Percentiles rank a stretch among this genome's conserved stretches.
Conservation (phyloP, 2,113 vertebrate genomes). For the Plectropomus leopardus region DNA sequence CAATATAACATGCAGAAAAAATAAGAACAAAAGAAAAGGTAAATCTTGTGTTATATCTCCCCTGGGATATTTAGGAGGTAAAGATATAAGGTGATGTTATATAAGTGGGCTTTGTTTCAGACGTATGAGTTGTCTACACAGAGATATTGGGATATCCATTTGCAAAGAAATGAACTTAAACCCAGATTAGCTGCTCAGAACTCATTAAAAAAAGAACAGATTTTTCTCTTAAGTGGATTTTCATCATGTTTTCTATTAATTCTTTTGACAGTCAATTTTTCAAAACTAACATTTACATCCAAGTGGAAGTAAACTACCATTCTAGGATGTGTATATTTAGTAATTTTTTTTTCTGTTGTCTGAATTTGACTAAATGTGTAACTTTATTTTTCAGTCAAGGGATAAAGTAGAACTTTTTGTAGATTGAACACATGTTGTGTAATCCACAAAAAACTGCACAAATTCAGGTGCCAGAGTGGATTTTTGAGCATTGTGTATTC, state of each 20-base stretch:
- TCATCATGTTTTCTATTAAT: neutral
- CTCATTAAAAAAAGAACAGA: neutral
- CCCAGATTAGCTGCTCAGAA: neutral
- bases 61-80: neutral
- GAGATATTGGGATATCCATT: neutral
- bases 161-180: conserved; percentile 4
- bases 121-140: neutral
- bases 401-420: neutral
- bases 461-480: neutral
- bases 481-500: conserved; percentile 4
- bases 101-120: neutral
- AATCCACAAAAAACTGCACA: neutral
- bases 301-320: neutral
- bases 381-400: conserved; percentile 3
- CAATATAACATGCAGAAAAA: neutral
- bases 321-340: neutral
- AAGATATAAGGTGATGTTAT: neutral
- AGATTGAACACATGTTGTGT: neutral
- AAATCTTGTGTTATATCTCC: neutral
- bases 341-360: neutral
- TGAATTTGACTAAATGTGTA: conserved; percentile 8
- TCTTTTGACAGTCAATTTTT: neutral
- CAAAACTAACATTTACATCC: neutral
- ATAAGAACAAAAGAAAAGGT: neutral
- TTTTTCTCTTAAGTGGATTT: neutral